A percentile compares a stretch with the other conserved stretches of the same genome.
These are phyloP conservation scores for Ptychadena robeensis DNA, from an alignment of 2,797 vertebrate species.

Conservation along the genomic window DNA sequence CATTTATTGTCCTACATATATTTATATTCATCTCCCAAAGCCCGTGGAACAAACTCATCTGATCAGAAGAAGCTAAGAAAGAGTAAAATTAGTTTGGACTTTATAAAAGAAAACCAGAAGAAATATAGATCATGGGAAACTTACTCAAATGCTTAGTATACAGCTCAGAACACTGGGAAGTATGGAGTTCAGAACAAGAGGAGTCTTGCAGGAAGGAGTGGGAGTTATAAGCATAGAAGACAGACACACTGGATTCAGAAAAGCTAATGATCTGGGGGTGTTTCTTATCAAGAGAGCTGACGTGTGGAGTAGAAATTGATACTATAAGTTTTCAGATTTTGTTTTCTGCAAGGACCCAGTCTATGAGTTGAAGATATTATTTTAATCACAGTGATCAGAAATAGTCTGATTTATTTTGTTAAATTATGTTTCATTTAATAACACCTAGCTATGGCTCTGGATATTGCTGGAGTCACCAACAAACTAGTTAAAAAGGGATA, in stretches of 20 bases:
- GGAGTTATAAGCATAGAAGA: background rate
- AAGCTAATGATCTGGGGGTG: background rate
- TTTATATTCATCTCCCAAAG: too few relatives aligned
- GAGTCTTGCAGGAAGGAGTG: conserved; percentile 1
- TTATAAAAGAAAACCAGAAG: too few relatives aligned
- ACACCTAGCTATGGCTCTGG: background rate
- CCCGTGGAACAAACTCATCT: too few relatives aligned
- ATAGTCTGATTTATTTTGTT: background rate
- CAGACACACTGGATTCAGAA: background rate
- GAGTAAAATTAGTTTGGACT: too few relatives aligned
- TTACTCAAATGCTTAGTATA: background rate
- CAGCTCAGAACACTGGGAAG: background rate
- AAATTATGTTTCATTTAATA: too few relatives aligned
- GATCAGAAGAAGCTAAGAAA: too few relatives aligned
- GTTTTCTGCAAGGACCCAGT: background rate
- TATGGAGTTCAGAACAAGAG: background rate
- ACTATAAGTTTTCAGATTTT: background rate
- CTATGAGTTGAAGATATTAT: background rate
- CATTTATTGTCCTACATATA: too few relatives aligned
- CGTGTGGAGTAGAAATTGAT: conserved; percentile 11
- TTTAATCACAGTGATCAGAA: background rate
- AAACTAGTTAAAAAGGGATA: background rate
- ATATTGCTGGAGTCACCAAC: background rate
- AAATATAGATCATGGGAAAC: background rate
- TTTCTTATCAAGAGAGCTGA: background rate